A percentile compares a stretch with the other conserved stretches of the same genome.
Evolutionary conservation across 35 echinoderm and acorn worm species (phyloP).

Genomic region (Amphiura filiformis): DNA sequence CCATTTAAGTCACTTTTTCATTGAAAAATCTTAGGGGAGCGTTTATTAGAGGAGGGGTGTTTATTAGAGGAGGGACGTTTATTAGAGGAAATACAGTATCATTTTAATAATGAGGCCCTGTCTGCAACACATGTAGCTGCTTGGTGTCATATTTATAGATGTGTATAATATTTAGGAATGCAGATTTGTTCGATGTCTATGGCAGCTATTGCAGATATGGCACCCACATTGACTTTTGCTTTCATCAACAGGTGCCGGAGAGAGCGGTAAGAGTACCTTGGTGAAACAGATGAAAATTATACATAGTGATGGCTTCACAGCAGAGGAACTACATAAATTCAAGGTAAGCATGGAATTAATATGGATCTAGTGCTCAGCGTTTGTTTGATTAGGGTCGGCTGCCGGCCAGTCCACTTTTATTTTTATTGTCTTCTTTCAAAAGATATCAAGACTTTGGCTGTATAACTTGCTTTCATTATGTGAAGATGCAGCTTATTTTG

Average conservation of each 20-base stretch:
- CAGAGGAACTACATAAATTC: slow-evolving; percentile 84
- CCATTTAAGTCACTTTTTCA: background rate
- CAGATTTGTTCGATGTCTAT: background rate
- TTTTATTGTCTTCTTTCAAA: too few relatives aligned
- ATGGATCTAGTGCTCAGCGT: background rate
- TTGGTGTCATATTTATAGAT: background rate
- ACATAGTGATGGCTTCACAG: slow-evolving; percentile 92
- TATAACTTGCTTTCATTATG: too few relatives aligned
- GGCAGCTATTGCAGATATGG: too few relatives aligned
- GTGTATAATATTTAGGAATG: background rate
- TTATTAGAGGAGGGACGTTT: too few relatives aligned
- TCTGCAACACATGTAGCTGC: background rate
- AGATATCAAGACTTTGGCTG: too few relatives aligned
- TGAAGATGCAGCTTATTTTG: too few relatives aligned
- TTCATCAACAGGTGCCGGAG: slow-evolving; percentile 74
- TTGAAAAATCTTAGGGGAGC: too few relatives aligned
- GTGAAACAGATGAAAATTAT: slow-evolving; percentile 99
- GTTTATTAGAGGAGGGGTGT: too few relatives aligned
- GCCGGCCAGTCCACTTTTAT: too few relatives aligned
- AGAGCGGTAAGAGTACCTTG: slow-evolving; percentile 95
- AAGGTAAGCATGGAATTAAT: slow-evolving; percentile 77
- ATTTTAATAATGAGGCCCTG: background rate
- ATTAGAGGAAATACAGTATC: background rate
- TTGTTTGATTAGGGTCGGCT: too few relatives aligned
- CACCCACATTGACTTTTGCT: slow-evolving; percentile 17